Evolutionary conservation across 1,140 invertebrate genomes (phyloP).

Genomic region (Euura lappo): DNA sequence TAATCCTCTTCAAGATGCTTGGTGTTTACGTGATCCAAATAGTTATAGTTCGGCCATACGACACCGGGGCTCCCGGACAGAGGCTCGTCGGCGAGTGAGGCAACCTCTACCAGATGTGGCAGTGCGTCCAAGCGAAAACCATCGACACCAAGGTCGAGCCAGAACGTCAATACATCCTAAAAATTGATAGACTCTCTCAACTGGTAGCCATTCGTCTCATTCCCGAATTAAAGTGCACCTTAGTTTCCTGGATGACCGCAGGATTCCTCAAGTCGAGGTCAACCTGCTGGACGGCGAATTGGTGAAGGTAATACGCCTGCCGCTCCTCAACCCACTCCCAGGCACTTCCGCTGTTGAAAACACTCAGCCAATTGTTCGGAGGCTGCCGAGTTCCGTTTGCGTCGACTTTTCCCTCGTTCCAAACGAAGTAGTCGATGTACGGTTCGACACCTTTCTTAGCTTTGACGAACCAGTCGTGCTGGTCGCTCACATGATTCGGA

Average conservation of each 20-base stretch:
- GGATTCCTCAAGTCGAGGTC: too few species aligned
- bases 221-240: too few species aligned
- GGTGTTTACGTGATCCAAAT: conserved; percentile 68
- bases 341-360: too few species aligned
- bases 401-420: conserved; percentile 54
- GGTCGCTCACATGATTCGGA: too few species aligned
- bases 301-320: too few species aligned
- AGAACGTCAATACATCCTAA: conserved; percentile 62
- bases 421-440: conserved; percentile 75
- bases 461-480: too few species aligned
- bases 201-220: background rate
- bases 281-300: too few species aligned
- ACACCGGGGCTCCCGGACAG: conserved; percentile 45
- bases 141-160: conserved; percentile 56
- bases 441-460: conserved; percentile 23
- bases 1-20: conserved; percentile 66
- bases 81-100: conserved; percentile 63
- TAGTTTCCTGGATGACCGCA: too few species aligned
- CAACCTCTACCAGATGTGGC: conserved; percentile 49
- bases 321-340: too few species aligned
- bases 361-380: too few species aligned
- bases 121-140: conserved; percentile 69
- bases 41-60: conserved; percentile 58
- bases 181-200: conserved; percentile 24
- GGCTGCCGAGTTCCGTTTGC: too few species aligned